These are phyloP conservation scores for Phorcus lineatus DNA, from an alignment of 2,888 invertebrate species.

Conservation along the genomic window DNA sequence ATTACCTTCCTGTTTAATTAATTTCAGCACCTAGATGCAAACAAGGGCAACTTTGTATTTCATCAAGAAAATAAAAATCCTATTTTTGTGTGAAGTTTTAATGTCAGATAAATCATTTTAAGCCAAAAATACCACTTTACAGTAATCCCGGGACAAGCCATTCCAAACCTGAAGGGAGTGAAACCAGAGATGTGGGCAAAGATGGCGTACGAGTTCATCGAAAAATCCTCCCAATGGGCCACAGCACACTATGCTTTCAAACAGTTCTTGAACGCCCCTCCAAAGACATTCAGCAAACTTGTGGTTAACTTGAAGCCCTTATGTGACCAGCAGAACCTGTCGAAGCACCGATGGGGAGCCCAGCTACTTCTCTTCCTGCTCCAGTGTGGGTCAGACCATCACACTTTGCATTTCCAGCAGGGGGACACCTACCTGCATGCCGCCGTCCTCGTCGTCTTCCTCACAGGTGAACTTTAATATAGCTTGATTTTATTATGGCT, in stretches of 20 bases:
- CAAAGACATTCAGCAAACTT: not conserved
- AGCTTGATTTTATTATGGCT: no score
- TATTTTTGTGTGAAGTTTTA: no score
- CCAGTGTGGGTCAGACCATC: slow-evolving; percentile 46
- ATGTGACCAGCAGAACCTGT: slow-evolving; percentile 41
- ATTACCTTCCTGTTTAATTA: not conserved
- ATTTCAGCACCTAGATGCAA: not conserved
- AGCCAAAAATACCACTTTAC: no score
- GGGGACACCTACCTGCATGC: slow-evolving; percentile 61
- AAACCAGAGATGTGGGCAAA: slow-evolving; percentile 49
- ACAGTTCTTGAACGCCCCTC: slow-evolving; percentile 28
- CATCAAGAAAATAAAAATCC: no score
- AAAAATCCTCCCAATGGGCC: slow-evolving; percentile 37
- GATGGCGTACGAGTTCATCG: slow-evolving; percentile 46
- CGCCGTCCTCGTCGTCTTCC: slow-evolving; percentile 46
- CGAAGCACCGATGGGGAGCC: slow-evolving; percentile 23
- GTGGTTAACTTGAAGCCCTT: slow-evolving; percentile 43
- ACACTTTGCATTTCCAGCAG: slow-evolving; percentile 43
- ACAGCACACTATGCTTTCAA: slow-evolving; percentile 40
- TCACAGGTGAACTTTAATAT: slow-evolving; percentile 41
- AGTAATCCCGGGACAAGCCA: slow-evolving; percentile 15
- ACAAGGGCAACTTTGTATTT: no score
- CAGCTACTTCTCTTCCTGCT: slow-evolving; percentile 48
- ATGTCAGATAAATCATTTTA: no score
- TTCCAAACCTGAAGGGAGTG: slow-evolving; percentile 34